Evolutionary conservation across 2,113 vertebrate species (phyloP).

Genomic region (Sterrhoptilus dennistouni): DNA sequence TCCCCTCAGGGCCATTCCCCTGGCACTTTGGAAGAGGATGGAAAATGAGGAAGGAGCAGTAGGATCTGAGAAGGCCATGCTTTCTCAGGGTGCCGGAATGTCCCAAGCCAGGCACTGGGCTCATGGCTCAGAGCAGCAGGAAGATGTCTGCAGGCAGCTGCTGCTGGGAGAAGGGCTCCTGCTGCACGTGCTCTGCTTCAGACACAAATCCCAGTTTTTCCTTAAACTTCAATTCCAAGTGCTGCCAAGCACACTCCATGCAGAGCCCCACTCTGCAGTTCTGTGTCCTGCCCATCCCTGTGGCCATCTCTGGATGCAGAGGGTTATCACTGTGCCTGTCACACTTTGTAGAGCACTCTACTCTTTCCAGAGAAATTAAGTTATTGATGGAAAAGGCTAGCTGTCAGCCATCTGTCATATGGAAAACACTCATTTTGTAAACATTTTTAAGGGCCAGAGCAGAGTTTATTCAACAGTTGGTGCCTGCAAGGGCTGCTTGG

Average conservation of each 20-base stretch:
- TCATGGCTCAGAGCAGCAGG: neutral
- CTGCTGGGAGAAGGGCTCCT: neutral
- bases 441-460: neutral
- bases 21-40: neutral
- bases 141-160: neutral
- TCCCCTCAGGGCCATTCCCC: neutral
- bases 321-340: neutral
- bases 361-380: neutral
- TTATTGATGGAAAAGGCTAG: neutral
- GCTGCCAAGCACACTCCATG: neutral
- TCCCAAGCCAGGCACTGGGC: neutral
- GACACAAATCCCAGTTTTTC: neutral
- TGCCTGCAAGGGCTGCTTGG: fast-evolving
- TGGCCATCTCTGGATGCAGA: neutral
- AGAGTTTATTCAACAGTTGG: neutral
- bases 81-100: neutral
- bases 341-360: neutral
- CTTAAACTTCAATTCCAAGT: neutral
- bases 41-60: neutral
- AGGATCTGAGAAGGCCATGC: neutral
- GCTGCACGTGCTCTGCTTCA: neutral
- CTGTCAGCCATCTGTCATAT: neutral
- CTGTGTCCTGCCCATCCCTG: neutral
- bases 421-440: slow-evolving; percentile 22
- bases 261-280: neutral